Percentiles rank a stretch among this genome's conserved stretches.
Conservation (phyloP, 2,113 vertebrate genomes). For the Acanthochromis polyacanthus region DNA sequence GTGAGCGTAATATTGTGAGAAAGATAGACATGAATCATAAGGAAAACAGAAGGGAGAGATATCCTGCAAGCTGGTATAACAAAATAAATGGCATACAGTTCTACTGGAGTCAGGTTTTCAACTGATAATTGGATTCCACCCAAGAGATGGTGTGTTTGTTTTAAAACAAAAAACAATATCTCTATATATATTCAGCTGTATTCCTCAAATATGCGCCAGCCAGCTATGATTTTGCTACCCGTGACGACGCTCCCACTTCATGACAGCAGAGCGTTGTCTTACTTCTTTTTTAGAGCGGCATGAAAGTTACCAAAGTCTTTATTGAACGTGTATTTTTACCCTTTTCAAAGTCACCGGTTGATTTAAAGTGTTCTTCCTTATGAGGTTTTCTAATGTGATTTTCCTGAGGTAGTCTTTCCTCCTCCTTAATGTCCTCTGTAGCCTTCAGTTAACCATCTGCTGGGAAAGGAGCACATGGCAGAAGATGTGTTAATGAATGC, state of each 20-base stretch:
- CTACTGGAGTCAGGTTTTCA: neutral
- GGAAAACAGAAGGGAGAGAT: neutral
- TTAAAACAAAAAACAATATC: conserved; percentile 4
- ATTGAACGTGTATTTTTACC: conserved; percentile 4
- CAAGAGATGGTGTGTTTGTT: conserved; percentile 8
- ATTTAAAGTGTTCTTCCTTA: conserved; percentile 29
- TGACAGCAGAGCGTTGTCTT: conserved; percentile 1
- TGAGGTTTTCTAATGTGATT: conserved; percentile 26
- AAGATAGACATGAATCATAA: conserved; percentile 6
- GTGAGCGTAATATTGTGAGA: neutral
- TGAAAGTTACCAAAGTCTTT: conserved; percentile 7
- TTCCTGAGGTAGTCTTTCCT: conserved; percentile 16
- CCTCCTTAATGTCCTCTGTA: conserved; percentile 40
- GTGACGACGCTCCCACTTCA: neutral
- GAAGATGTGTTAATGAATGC: conserved; percentile 69
- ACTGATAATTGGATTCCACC: conserved; percentile 35
- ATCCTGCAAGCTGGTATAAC: conserved; percentile 24
- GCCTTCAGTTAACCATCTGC: conserved; percentile 73
- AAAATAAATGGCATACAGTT: conserved; percentile 25
- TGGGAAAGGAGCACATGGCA: conserved; percentile 51
- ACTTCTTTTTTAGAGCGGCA: neutral
- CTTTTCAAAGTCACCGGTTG: conserved; percentile 40
- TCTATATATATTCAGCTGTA: neutral
- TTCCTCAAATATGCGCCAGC: conserved; percentile 2
- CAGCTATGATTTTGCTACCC: conserved; percentile 1